Percentiles rank a stretch among this genome's conserved stretches.
Conservation (phyloP, 2,888 invertebrate genomes). For the Drosophila lutescens region DNA sequence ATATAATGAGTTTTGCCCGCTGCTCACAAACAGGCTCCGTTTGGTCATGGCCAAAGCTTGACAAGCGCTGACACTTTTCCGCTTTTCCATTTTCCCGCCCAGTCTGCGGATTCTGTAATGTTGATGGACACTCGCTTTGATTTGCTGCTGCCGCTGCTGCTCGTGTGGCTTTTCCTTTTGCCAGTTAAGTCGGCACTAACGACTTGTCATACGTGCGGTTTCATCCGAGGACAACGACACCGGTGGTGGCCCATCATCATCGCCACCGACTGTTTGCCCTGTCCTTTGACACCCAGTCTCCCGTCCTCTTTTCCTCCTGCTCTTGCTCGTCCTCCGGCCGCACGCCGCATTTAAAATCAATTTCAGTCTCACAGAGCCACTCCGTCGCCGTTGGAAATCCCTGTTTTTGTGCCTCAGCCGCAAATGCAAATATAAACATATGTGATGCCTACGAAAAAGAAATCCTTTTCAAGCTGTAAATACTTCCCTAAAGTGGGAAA, state of each 20-base stretch:
- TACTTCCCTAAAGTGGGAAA: constrained; percentile 9
- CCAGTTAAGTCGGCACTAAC: constrained; percentile 62
- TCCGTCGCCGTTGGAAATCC: constrained; percentile 54
- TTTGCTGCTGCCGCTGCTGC: constrained; percentile 51
- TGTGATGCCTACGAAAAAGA: constrained; percentile 35
- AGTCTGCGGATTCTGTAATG: constrained; percentile 58
- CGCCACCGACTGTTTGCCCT: constrained; percentile 20
- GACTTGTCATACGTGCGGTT: constrained; percentile 67
- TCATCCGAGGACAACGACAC: constrained; percentile 53
- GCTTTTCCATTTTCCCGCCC: constrained; percentile 33
- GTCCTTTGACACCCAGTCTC: constrained; percentile 32
- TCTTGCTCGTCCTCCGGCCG: too few species aligned
- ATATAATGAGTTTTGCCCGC: constrained; percentile 76
- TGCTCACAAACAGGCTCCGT: constrained; percentile 60
- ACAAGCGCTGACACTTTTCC: constrained; percentile 72
- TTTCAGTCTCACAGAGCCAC: constrained; percentile 20
- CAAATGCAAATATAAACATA: constrained; percentile 37
- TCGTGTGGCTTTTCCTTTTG: constrained; percentile 53
- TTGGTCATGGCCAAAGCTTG: constrained; percentile 58
- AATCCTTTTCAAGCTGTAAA: constrained; percentile 51
- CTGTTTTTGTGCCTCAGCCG: constrained; percentile 34
- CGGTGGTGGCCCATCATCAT: constrained; percentile 15
- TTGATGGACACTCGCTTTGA: constrained; percentile 79
- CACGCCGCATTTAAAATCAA: constrained; percentile 66
- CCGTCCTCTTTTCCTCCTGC: constrained; percentile 47